phyloP scores from a whole-genome alignment of 2,797 vertebrate species.

The Spea hammondii region DNA sequence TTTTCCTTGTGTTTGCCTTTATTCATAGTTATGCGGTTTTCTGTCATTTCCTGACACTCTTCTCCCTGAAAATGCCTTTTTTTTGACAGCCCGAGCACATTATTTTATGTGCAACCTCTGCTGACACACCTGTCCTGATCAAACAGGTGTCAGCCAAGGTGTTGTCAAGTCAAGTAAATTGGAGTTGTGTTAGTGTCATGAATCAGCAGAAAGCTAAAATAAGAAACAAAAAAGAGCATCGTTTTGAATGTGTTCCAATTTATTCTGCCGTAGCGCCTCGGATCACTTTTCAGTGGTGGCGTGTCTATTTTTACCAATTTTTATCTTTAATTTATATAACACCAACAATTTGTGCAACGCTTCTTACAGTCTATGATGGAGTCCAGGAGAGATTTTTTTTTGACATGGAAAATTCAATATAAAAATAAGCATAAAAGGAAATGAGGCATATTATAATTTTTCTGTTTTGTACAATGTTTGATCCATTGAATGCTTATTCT shows the following conservation, averaged over 20 bases:
- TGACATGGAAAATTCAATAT: too few species aligned
- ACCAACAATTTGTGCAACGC: too few species aligned
- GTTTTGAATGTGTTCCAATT: slow-evolving; percentile 51
- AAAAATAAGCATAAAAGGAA: too few species aligned
- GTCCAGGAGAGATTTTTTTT: too few species aligned
- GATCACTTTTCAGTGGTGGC: slow-evolving; percentile 21
- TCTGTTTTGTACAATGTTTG: too few species aligned
- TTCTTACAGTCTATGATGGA: too few species aligned
- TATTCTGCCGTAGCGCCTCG: slow-evolving; percentile 36
- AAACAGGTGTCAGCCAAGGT: slow-evolving; percentile 51
- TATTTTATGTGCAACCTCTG: slow-evolving; percentile 43
- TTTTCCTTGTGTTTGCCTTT: slow-evolving; percentile 36
- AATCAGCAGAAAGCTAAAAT: slow-evolving; percentile 51
- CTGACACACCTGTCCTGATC: slow-evolving; percentile 53
- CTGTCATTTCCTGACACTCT: slow-evolving; percentile 45
- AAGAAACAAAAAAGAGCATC: slow-evolving; percentile 39
- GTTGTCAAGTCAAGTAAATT: slow-evolving; percentile 53
- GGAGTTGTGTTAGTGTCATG: slow-evolving; percentile 50
- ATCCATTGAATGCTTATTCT: too few species aligned
- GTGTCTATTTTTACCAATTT: slow-evolving; percentile 14
- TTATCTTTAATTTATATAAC: too few species aligned
- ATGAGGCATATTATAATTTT: too few species aligned
- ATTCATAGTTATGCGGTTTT: slow-evolving; percentile 42
- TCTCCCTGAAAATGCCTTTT: slow-evolving; percentile 39
- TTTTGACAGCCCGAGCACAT: slow-evolving; percentile 46